Evolutionary conservation across 2,888 invertebrate genomes (phyloP), one percentile per base, ranked within the genome.

Genomic region (Calameuta idolon): DNA sequence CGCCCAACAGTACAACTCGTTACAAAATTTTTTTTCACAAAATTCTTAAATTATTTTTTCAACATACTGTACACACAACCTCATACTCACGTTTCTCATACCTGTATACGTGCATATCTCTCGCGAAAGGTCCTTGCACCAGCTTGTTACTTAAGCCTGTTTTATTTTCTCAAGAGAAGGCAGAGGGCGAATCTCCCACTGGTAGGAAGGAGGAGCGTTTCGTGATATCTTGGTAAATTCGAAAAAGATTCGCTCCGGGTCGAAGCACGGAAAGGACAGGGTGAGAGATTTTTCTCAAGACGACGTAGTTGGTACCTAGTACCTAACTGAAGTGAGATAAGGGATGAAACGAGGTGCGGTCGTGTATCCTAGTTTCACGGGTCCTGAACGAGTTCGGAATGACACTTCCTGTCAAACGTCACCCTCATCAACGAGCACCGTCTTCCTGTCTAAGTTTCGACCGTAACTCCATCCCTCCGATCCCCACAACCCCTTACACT

Each of bases 341-440:
- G 33, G 74, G 74, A 77, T 73, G 37, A 69, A 69, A 76, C 33
- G 35, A 69, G 74, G 74, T 74, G 40, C 34, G 73, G 40, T 34
- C 68, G 31, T 73, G 75, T 74, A 77, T 75, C 69, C 35, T 55
- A 35, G 73, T 68, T 40, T 30, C 69, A 35, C 77, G 34, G 75
- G 30, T 77, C 74, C 77, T 74, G 74, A 74, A 74, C 74, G 71
- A 55, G 55, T 55, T 55, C 55, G 33, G 71, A 34, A 71, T 34
- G 33, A 71, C 34, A 23, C 34, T 71, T 71, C 71, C 33, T 71
- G 33, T 71, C 71, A 34, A 71, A 34, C 71, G 71, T 71, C 71
- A 71, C 71, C 71, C 71, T 71, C 71, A 34, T 71, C 71, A 71
- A 71, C 33, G 15, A 71, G 31, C 31, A 71, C 71, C 31, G 12